Evolutionary conservation across 2,113 vertebrate genomes (phyloP).

Genomic region (Mormoops blainvillei): DNA sequence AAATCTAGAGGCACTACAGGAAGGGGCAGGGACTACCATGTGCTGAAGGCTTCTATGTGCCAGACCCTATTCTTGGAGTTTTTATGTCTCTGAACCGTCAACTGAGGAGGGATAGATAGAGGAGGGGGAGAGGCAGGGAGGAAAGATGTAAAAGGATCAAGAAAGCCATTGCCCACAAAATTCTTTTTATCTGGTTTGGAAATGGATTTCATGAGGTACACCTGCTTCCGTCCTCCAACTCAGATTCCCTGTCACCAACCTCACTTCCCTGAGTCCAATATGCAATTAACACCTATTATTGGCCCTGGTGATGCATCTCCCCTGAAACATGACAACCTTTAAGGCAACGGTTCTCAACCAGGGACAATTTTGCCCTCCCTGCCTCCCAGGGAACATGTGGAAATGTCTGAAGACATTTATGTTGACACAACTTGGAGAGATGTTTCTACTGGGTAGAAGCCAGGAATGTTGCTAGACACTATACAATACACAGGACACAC

Average conservation of each 20-base stretch:
- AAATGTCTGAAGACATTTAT: not conserved
- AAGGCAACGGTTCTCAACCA: not conserved
- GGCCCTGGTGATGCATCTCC: not conserved
- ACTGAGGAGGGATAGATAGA: accelerated
- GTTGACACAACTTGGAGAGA: not conserved
- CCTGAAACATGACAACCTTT: not conserved
- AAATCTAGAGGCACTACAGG: not conserved
- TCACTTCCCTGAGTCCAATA: not conserved
- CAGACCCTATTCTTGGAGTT: not conserved
- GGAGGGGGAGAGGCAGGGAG: not conserved
- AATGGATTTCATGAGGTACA: not conserved
- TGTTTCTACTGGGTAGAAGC: not conserved
- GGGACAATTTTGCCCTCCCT: not conserved
- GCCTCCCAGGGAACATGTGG: not conserved
- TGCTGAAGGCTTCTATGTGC: not conserved
- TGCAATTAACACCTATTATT: not conserved
- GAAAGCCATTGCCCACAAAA: not conserved
- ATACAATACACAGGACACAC: not conserved
- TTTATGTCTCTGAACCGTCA: not conserved
- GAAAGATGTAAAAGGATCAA: not conserved
- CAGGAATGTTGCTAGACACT: not conserved
- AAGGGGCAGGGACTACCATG: not conserved
- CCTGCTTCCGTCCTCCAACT: not conserved
- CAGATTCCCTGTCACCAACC: not conserved
- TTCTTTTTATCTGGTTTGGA: not conserved